Base-by-base conservation (phyloP, 1,140 invertebrate species). In the Drusus annulatus region DNA sequence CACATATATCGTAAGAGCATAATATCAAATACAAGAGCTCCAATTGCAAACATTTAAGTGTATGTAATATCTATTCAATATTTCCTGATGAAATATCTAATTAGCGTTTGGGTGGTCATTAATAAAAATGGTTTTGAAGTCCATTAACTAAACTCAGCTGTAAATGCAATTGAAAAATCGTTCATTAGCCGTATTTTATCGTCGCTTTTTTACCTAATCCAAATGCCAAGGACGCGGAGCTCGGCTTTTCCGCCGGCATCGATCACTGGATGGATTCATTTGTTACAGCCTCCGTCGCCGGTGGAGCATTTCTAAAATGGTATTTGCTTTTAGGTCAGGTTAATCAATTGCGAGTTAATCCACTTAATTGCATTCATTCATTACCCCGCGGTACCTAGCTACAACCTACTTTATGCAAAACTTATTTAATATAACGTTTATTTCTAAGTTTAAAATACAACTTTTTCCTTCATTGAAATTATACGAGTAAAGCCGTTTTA, bases 191-290 rank as follows among this genome's bases (percentile, higher is more conserved):
- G 74, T 17, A 58, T 56, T 76, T 63, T 63, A 63, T 50, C 45
- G 17, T 56, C 56, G 54, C 21, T 13, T 16, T 76, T 76, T 50
- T 63, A 31, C 36, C 54, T 68, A 60, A 52, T n/a, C 16, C 16
- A 78, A 78, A 78, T 78, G 77, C 63, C 77, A 78, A 78, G 77
- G 77, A 78, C 77, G 25, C 23, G 21, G 25, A 19, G 62, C 56
- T 69, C 50, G n/a, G 63, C n/a, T 17, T 71, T 25, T 78, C 77
- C 65, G 54, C 16, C 45, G 65, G 52, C 62, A 63, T 71, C 63
- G 19, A 78, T 71, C 63, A 71, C 36, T 71, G 28, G 63, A 71
- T 58, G 52, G 50, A 78, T 78, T 78, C 54, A 78, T 78, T 78
- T 78, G 51, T 78, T 45, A 71, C 62, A 51, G 58, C 52, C 60